Evolutionary conservation across 2,797 vertebrate species (phyloP).

Genomic region (Limosa lapponica): DNA sequence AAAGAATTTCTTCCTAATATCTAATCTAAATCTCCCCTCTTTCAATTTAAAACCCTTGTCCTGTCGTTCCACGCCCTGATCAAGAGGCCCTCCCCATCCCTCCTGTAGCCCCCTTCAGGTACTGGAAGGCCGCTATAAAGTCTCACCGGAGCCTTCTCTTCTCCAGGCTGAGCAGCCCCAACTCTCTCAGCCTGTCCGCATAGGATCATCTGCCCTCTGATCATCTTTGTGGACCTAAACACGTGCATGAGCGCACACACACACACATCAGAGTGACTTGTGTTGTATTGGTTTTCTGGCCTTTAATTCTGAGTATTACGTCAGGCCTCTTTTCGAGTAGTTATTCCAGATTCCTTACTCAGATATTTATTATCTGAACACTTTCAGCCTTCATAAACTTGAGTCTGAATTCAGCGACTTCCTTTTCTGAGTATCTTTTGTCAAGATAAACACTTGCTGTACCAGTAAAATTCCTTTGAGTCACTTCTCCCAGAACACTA

Average conservation of each 20-base stretch:
- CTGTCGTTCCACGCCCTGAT: too few species aligned
- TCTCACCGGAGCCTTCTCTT: too few species aligned
- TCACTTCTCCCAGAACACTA: not conserved
- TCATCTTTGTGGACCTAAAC: not conserved
- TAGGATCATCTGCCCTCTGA: too few species aligned
- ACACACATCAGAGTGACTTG: not conserved
- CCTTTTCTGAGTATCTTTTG: not conserved
- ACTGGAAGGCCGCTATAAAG: too few species aligned
- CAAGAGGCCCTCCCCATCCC: too few species aligned
- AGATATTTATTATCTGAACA: not conserved
- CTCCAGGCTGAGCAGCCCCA: too few species aligned
- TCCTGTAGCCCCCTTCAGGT: too few species aligned
- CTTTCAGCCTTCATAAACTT: not conserved
- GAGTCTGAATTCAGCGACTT: not conserved
- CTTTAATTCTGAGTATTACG: not conserved
- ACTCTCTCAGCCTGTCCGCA: too few species aligned
- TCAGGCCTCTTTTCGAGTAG: not conserved
- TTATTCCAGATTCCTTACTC: not conserved
- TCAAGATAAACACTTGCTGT: not conserved
- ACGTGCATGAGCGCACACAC: accelerated
- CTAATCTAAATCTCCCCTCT: too few species aligned
- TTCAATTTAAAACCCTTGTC: too few species aligned
- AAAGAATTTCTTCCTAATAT: too few species aligned
- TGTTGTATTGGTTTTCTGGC: not conserved
- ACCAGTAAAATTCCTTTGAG: not conserved